Evolutionary conservation across 2,113 vertebrate genomes (phyloP).

Genomic region (Scortum barcoo): DNA sequence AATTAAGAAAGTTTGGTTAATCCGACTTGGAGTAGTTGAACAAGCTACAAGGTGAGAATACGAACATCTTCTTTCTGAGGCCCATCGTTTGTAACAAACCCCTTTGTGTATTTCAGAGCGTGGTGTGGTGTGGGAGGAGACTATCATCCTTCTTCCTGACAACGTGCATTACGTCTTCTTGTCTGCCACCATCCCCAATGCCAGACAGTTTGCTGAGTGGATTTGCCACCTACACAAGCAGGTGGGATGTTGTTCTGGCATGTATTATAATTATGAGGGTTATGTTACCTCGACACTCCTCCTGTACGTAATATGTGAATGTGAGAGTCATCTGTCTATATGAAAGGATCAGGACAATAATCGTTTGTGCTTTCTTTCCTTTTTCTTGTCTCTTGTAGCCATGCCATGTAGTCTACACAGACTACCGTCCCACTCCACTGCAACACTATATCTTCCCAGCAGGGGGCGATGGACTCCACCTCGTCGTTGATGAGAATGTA

Average conservation of each 20-base stretch:
- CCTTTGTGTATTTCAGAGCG: conserved; percentile 86
- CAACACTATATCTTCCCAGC: conserved; percentile 99
- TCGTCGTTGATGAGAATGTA: conserved; percentile 99
- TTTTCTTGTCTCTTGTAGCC: conserved; percentile 83
- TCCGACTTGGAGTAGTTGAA: not conserved
- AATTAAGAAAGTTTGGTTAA: not conserved
- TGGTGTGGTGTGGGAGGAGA: conserved; percentile 99
- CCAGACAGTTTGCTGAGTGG: conserved; percentile 98
- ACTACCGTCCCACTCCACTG: conserved; percentile 96
- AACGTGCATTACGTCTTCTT: conserved; percentile 99
- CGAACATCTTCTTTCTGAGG: not conserved
- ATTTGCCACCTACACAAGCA: conserved; percentile 98
- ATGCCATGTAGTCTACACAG: conserved; percentile 98
- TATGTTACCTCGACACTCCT: not conserved
- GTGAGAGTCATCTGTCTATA: not conserved
- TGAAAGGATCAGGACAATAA: not conserved
- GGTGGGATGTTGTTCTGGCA: conserved; percentile 75
- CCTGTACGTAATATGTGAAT: not conserved
- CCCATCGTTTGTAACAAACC: not conserved
- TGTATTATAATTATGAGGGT: not conserved
- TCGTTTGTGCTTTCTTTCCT: not conserved
- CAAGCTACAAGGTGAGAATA: not conserved
- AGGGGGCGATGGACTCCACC: conserved; percentile 97
- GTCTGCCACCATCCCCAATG: conserved; percentile 98
- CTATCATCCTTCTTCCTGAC: conserved; percentile 98